A percentile compares a stretch with the other conserved stretches of the same genome.
phyloP scores from a whole-genome alignment of 2,113 vertebrate genomes.

The Otis tarda region DNA sequence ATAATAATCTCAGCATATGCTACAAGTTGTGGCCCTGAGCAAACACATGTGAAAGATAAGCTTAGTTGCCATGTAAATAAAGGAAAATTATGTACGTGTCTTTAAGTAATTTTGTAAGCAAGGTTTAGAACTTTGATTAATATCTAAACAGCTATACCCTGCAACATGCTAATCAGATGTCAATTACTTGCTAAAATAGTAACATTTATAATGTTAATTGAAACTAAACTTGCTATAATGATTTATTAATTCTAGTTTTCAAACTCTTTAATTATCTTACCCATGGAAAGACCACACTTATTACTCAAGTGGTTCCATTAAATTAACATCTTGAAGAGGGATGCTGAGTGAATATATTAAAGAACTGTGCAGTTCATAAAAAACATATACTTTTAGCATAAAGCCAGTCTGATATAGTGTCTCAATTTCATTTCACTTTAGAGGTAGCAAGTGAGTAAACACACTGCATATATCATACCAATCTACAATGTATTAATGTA shows the following conservation, averaged over 20 bases:
- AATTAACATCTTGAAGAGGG: background rate
- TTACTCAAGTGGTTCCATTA: constrained; percentile 49
- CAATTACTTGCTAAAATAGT: constrained; percentile 65
- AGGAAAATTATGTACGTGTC: background rate
- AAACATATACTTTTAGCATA: background rate
- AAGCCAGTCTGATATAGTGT: background rate
- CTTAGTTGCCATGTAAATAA: constrained; percentile 25
- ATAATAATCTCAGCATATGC: background rate
- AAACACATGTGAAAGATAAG: background rate
- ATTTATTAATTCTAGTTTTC: constrained; percentile 73
- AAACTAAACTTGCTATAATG: constrained; percentile 66
- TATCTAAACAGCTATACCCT: constrained; percentile 45
- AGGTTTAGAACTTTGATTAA: constrained; percentile 55
- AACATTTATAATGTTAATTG: constrained; percentile 70
- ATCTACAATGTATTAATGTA: background rate
- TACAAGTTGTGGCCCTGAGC: background rate
- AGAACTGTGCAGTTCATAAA: background rate
- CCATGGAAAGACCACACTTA: constrained; percentile 23
- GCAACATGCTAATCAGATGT: constrained; percentile 63
- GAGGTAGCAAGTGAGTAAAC: background rate
- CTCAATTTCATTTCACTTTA: background rate
- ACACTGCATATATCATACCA: background rate
- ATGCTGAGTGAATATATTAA: constrained; percentile 1
- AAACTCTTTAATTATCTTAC: constrained; percentile 67
- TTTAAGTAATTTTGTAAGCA: constrained; percentile 21